Evolutionary conservation across 2,888 invertebrate species (phyloP).

Genomic region (Tipula vernalis): DNA sequence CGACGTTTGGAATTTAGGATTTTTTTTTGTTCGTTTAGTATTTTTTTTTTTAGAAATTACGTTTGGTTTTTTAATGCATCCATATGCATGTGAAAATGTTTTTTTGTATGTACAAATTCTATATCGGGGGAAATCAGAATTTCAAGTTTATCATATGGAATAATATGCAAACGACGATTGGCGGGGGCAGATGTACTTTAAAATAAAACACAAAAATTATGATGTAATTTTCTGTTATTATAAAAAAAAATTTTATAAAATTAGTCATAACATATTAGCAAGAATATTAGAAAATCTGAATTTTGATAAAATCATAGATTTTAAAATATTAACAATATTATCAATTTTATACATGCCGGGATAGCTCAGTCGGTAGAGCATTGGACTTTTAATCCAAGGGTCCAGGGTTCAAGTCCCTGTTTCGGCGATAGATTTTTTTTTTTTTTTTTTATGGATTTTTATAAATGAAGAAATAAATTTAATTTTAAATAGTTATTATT

Average conservation of each 20-base stretch:
- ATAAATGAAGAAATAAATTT: no score
- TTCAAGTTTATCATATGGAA: background rate
- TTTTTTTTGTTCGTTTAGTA: background rate
- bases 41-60: background rate
- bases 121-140: background rate
- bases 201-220: no score
- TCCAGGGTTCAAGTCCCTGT: constrained; percentile 5
- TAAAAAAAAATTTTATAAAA: no score
- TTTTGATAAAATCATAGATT: background rate
- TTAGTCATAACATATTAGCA: no score
- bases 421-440: background rate
- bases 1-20: background rate
- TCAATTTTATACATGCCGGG: background rate
- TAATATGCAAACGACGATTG: background rate
- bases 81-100: background rate
- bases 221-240: no score
- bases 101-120: background rate
- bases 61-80: background rate
- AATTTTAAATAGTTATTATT: no score
- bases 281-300: background rate
- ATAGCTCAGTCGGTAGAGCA: constrained; percentile 6
- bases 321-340: no score
- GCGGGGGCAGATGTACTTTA: background rate
- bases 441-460: background rate
- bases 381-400: constrained; percentile 5